Percentiles rank a stretch among this genome's conserved stretches.
Evolutionary conservation across 1,140 invertebrate species (phyloP).

Genomic region (Trialeurodes vaporariorum): DNA sequence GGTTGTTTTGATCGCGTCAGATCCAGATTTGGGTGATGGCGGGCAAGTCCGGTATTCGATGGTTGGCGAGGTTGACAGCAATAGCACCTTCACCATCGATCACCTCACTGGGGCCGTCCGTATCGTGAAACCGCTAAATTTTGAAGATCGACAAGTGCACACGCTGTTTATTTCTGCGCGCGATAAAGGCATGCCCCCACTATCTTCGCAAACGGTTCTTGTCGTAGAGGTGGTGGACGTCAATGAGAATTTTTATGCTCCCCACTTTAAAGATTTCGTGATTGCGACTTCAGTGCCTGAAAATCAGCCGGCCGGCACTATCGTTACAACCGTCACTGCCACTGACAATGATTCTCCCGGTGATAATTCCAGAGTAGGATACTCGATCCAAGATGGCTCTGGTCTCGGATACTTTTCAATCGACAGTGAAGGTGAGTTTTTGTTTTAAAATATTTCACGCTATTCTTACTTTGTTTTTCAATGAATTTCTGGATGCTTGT

Average conservation of each 20-base stretch:
- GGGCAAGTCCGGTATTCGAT: conserved; percentile 63
- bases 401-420: conserved; percentile 85
- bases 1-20: conserved; percentile 69
- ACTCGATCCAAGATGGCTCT: conserved; percentile 76
- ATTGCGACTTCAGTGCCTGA: conserved; percentile 55
- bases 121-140: conserved; percentile 63
- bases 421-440: conserved; percentile 75
- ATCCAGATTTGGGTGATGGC: conserved; percentile 71
- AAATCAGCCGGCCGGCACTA: conserved; percentile 58
- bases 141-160: conserved; percentile 77
- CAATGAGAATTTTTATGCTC: conserved; percentile 78
- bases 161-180: conserved; percentile 69
- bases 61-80: conserved; percentile 44
- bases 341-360: conserved; percentile 64
- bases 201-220: conserved; percentile 60
- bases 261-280: conserved; percentile 73
- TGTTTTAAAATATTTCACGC: no score
- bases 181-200: conserved; percentile 60
- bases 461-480: no score
- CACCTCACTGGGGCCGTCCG: conserved; percentile 68
- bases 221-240: conserved; percentile 85
- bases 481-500: no score
- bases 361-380: conserved; percentile 65
- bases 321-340: conserved; percentile 64
- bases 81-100: conserved; percentile 67